Conservation (phyloP, 2,797 vertebrate species). For the Enteromius trimaculatus region DNA sequence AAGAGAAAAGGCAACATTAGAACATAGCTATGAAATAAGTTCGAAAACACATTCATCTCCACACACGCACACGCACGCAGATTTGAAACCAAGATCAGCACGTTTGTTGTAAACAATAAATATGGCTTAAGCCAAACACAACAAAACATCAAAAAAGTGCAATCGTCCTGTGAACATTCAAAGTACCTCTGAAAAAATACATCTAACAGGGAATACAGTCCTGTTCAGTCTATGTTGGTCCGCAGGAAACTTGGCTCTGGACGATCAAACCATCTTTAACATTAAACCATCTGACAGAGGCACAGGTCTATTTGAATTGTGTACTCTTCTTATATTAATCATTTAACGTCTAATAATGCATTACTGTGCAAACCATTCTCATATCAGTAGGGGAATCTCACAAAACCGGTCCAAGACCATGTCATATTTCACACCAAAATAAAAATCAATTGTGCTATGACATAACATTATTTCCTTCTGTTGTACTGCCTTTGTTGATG, state of each 20-base stretch:
- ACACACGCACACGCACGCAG: neutral
- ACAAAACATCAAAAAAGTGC: slow-evolving; percentile 59
- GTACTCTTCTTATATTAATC: neutral
- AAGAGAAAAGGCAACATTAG: slow-evolving; percentile 49
- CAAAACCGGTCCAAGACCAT: neutral
- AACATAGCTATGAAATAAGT: neutral
- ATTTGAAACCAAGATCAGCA: slow-evolving; percentile 49
- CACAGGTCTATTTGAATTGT: neutral
- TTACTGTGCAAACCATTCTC: neutral
- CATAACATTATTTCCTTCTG: neutral
- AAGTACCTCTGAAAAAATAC: slow-evolving; percentile 19
- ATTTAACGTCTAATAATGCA: neutral
- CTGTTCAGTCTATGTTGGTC: slow-evolving; percentile 27
- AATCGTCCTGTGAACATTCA: slow-evolving; percentile 60
- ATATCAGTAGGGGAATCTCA: slow-evolving; percentile 2
- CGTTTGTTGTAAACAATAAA: slow-evolving; percentile 69
- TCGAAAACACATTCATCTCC: neutral
- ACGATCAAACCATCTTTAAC: neutral
- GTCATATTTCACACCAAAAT: neutral
- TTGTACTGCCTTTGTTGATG: neutral
- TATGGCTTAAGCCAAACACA: slow-evolving; percentile 66
- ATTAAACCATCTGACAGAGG: neutral
- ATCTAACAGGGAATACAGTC: neutral
- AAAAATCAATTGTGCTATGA: neutral
- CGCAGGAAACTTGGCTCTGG: slow-evolving; percentile 12